Conservation (phyloP, 2,888 invertebrate genomes). For the Cantharis nigra region DNA sequence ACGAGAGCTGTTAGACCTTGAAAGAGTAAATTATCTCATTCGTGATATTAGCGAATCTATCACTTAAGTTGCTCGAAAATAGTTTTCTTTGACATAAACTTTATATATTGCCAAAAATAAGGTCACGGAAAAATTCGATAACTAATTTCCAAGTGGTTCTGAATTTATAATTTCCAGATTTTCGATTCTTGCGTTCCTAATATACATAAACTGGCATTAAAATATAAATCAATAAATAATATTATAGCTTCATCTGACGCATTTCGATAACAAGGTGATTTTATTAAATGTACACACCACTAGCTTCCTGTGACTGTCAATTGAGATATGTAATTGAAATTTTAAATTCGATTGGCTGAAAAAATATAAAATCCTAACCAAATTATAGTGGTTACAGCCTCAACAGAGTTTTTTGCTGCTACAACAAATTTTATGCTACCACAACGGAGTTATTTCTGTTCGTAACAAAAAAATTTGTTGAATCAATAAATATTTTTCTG, state of each 20-base stretch:
- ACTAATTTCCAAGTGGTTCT: neutral
- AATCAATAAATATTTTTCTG: no score
- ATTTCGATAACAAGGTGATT: neutral
- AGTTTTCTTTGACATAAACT: neutral
- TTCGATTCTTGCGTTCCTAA: neutral
- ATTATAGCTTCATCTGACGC: neutral
- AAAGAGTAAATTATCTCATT: neutral
- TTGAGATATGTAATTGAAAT: neutral
- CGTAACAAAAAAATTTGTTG: no score
- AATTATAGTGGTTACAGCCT: no score
- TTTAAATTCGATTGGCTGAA: neutral
- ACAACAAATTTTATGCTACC: no score
- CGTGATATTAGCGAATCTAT: neutral
- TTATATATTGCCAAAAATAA: neutral
- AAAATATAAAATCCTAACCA: no score
- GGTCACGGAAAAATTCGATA: neutral
- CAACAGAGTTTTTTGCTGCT: no score
- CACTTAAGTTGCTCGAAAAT: neutral
- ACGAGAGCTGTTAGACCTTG: neutral
- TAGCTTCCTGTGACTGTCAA: neutral
- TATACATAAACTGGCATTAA: neutral
- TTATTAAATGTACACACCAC: neutral
- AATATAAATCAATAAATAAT: neutral
- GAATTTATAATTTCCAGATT: neutral
- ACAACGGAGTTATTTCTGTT: no score